phyloP scores from a whole-genome alignment of 2,113 vertebrate species.

The Malaclemys terrapin region DNA sequence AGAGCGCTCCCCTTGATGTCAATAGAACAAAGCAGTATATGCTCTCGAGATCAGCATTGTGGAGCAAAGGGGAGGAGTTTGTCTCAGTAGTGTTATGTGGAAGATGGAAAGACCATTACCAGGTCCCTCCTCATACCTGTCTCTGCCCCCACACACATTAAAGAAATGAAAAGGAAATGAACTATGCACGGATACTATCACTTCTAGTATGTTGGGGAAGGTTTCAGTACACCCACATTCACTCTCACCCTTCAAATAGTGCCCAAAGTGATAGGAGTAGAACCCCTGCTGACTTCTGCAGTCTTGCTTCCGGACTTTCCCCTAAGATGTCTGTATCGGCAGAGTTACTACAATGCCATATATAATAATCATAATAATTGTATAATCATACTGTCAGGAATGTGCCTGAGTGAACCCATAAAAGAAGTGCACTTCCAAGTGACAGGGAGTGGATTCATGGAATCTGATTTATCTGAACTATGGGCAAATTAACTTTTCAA shows the following conservation, averaged over 20 bases:
- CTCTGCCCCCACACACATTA: not conserved
- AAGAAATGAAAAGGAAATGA: not conserved
- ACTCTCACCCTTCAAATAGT: not conserved
- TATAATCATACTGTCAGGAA: not conserved
- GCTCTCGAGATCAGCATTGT: not conserved
- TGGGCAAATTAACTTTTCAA: not conserved
- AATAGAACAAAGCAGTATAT: not conserved
- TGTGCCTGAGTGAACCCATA: not conserved
- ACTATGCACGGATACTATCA: not conserved
- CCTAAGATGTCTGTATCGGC: not conserved
- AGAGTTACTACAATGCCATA: not conserved
- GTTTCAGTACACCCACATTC: not conserved
- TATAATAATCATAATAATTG: no score
- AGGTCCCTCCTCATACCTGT: not conserved
- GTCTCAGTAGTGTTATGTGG: not conserved
- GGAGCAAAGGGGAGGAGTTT: not conserved
- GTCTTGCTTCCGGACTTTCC: not conserved
- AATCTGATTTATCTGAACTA: not conserved
- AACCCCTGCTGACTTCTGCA: not conserved
- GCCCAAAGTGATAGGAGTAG: not conserved
- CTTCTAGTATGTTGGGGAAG: not conserved
- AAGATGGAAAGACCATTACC: not conserved
- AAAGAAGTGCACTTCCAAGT: not conserved
- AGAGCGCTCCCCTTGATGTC: not conserved
- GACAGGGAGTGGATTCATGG: not conserved